phyloP scores from a whole-genome alignment of 2,797 vertebrate species.

The Acanthornis magna region DNA sequence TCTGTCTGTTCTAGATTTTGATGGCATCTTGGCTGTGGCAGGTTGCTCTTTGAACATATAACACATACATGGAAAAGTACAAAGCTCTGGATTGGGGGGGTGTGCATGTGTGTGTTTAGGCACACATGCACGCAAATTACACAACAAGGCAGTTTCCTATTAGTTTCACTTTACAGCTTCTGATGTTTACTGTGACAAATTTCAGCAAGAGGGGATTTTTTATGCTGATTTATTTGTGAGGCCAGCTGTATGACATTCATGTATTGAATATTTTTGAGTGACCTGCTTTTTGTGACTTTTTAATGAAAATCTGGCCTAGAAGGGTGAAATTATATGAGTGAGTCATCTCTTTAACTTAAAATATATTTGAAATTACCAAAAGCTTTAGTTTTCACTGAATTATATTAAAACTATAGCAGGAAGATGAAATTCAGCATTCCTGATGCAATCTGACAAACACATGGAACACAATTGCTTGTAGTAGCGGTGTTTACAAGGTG shows the following conservation, averaged over 20 bases:
- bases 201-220: conserved; percentile 29
- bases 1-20: background rate
- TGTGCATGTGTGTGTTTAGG: background rate
- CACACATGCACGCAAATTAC: background rate
- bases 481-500: conserved; percentile 49
- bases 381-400: background rate
- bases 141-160: background rate
- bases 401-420: background rate
- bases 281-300: background rate
- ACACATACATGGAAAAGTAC: background rate
- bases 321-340: background rate
- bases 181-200: conserved; percentile 52
- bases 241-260: background rate
- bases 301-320: background rate
- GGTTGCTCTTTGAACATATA: background rate
- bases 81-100: background rate
- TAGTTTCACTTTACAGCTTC: conserved; percentile 35
- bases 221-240: conserved; percentile 44
- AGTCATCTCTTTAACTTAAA: background rate
- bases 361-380: background rate
- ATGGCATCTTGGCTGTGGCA: background rate
- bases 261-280: background rate
- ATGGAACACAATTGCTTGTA: conserved; percentile 11
- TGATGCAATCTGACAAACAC: conserved; percentile 50
- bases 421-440: background rate